Evolutionary conservation across 2,113 vertebrate genomes (phyloP), one percentile per base, ranked within the genome.

Genomic region (Takifugu bimaculatus): DNA sequence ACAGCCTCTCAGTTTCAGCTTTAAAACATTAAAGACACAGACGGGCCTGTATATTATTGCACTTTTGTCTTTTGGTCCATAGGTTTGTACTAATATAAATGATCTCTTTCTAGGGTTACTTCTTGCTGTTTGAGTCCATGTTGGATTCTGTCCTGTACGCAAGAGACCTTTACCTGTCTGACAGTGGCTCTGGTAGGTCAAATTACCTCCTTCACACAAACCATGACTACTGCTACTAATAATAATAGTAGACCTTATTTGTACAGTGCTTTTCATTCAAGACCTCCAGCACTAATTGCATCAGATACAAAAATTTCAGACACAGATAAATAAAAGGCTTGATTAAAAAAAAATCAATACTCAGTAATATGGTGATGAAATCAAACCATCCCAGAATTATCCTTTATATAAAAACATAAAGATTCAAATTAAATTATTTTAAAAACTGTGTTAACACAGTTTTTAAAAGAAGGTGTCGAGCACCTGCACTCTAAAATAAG

Each of bases 91-190:
- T 20, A 6, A 20, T 9, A 15, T 15, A 2, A 15, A 20, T 49
- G 4, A 52, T 20, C 44, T 68, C 4, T 59, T 60, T 44, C 13
- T 85, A 98, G 97, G 97, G 97, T 4, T 98, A 99, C 88, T 98
- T 98, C 85, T 88, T 98, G 77, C 92, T 99, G 62, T 99, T 96
- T 65, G 96, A 99, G 75, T 96, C 97, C 26, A 98, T 98, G 97
- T 77, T 99, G 91, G 96, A 98, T 87, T 98, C 95, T 20, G 93
- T 99, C 70, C 91, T 99, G 77, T 92, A 92, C 51, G 95, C 97
- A 68, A 94, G 94, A 85, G 92, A 94, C 79, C 91, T 85, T 65
- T 98, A 94, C 87, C 91, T 98, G 87, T 82, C 84, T 70, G 91
- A 94, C 59, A 91, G 83, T 62, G 96, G 96, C 64, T 93, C 94